Evolutionary conservation across 1,140 invertebrate genomes (phyloP).

Genomic region (Cyclina sinensis): DNA sequence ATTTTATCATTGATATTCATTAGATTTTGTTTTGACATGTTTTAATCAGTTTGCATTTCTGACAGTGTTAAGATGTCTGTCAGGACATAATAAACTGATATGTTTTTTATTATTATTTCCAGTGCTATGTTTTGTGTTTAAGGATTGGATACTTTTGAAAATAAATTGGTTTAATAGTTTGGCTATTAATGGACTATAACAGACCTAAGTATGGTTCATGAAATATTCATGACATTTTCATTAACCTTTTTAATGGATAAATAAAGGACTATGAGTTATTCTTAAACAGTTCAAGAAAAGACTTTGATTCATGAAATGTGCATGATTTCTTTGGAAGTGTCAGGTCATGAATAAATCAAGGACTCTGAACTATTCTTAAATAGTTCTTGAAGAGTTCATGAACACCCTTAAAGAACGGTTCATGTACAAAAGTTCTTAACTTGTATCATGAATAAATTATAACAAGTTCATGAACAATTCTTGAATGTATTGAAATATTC

Average conservation of each 20-base stretch:
- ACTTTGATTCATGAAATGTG: constrained; percentile 4
- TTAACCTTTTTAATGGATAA: background rate
- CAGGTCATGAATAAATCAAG: constrained; percentile 1
- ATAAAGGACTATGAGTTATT: constrained; percentile 4
- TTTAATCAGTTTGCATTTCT: too few relatives aligned
- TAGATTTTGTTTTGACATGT: too few relatives aligned
- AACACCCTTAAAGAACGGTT: background rate
- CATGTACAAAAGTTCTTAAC: constrained; percentile 17
- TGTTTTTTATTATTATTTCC: too few relatives aligned
- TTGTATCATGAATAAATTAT: background rate
- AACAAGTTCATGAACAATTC: constrained; percentile 1
- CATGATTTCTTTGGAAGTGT: background rate
- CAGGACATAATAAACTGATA: too few relatives aligned
- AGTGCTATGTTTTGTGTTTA: too few relatives aligned
- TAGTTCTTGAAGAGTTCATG: background rate
- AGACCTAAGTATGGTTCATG: too few relatives aligned
- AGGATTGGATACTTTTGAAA: too few relatives aligned
- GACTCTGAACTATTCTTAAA: constrained; percentile 9
- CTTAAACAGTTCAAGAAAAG: background rate
- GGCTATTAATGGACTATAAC: too few relatives aligned
- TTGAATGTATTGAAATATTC: constrained; percentile 5
- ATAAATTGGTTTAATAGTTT: too few relatives aligned
- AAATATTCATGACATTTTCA: too few relatives aligned
- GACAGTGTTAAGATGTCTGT: too few relatives aligned
- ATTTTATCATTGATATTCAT: too few relatives aligned